A percentile compares a stretch with the other conserved stretches of the same genome.
Evolutionary conservation across 2,113 vertebrate genomes (phyloP).

Genomic region (Lasiurus borealis): DNA sequence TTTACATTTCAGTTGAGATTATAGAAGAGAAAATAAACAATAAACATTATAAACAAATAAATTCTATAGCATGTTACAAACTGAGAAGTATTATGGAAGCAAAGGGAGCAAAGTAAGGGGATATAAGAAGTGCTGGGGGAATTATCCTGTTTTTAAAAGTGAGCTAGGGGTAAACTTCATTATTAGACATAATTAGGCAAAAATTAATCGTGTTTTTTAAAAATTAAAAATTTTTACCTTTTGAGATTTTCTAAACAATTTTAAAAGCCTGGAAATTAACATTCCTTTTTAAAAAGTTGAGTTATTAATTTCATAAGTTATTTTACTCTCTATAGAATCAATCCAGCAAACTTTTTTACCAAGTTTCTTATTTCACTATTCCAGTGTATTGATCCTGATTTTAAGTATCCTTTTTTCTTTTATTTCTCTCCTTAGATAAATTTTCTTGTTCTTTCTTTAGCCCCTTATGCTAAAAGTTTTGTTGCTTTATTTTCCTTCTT

Average conservation of each 20-base stretch:
- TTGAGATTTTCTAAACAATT: not conserved
- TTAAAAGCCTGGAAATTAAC: not conserved
- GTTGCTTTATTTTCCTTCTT: slow-evolving; percentile 2
- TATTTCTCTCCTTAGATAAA: not conserved
- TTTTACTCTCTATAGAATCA: not conserved
- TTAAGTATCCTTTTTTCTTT: not conserved
- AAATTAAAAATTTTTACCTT: not conserved
- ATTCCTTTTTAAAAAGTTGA: not conserved
- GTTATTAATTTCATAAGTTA: not conserved
- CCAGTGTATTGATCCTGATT: not conserved
- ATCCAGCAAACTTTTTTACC: not conserved
- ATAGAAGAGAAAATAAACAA: not conserved
- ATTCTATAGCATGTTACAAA: not conserved
- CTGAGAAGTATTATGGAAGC: not conserved
- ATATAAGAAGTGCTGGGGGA: not conserved
- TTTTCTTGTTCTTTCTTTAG: not conserved
- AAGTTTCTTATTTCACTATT: not conserved
- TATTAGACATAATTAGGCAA: not conserved
- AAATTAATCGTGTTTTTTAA: not conserved
- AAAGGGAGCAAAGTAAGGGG: not conserved
- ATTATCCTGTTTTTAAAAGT: slow-evolving; percentile 1
- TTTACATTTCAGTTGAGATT: not conserved
- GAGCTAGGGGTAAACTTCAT: not conserved
- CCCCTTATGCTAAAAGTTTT: not conserved
- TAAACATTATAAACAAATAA: not conserved